Evolutionary conservation across 2,797 vertebrate genomes (phyloP).

Genomic region (Pseudomugil tenellus): DNA sequence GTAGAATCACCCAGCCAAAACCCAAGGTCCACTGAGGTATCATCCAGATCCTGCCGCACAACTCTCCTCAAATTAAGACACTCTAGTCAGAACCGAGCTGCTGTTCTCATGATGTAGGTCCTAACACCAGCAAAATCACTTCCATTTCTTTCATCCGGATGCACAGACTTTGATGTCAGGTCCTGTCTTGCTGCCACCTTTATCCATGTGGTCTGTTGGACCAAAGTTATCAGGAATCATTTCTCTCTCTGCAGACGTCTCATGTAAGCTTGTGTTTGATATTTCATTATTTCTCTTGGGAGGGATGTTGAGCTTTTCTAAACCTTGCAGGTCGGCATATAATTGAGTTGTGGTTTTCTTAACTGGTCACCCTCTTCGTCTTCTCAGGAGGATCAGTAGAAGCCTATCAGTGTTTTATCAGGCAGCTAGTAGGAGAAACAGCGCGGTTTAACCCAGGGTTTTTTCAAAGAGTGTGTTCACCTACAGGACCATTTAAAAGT

Average conservation of each 20-base stretch:
- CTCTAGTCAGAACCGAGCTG: slow-evolving; percentile 55
- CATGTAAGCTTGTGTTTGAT: background rate
- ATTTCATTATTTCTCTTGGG: slow-evolving; percentile 4
- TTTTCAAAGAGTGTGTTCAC: slow-evolving; percentile 19
- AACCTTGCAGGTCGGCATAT: slow-evolving; percentile 11
- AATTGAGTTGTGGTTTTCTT: slow-evolving; percentile 15
- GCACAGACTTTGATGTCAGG: slow-evolving; percentile 70
- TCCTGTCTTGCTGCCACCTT: slow-evolving; percentile 72
- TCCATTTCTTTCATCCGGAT: slow-evolving; percentile 42
- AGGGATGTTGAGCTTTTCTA: slow-evolving; percentile 4
- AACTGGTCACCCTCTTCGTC: slow-evolving; percentile 21
- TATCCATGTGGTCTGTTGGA: slow-evolving; percentile 43
- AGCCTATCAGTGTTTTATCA: slow-evolving; percentile 59
- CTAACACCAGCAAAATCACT: slow-evolving; percentile 61
- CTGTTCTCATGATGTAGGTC: slow-evolving; percentile 44
- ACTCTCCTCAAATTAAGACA: slow-evolving; percentile 37
- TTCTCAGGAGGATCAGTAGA: slow-evolving; percentile 16
- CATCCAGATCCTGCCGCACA: slow-evolving; percentile 6
- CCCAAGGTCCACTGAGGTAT: slow-evolving; percentile 87
- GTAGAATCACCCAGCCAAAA: slow-evolving; percentile 89
- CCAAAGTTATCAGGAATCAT: slow-evolving; percentile 64
- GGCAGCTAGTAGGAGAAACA: slow-evolving; percentile 77
- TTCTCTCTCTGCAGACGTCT: slow-evolving; percentile 39
- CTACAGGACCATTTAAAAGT: background rate
- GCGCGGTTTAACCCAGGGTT: slow-evolving; percentile 42